Evolutionary conservation across 2,797 vertebrate species (phyloP).

Genomic region (Tarsius wallacei): DNA sequence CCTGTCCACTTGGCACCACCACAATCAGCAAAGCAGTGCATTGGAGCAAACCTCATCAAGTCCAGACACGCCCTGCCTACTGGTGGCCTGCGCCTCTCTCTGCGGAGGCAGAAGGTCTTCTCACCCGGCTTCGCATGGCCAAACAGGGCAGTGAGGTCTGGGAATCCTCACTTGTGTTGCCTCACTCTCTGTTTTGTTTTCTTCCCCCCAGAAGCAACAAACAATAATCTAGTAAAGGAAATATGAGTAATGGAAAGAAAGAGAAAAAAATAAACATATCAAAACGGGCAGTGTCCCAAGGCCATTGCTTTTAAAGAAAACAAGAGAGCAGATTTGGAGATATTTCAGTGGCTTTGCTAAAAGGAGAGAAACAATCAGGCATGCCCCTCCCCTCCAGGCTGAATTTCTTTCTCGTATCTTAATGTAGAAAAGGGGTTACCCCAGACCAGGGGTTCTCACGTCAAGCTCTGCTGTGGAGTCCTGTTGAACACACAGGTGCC

Average conservation of each 20-base stretch:
- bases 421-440: not conserved
- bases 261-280: constrained; percentile 81
- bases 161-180: not conserved
- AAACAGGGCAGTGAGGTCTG: not conserved
- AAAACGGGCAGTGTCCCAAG: constrained; percentile 69
- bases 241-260: constrained; percentile 84
- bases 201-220: constrained; percentile 59
- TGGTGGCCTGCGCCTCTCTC: not conserved
- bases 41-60: not conserved
- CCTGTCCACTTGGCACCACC: not conserved
- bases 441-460: not conserved
- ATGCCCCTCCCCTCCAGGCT: not conserved
- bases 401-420: constrained; percentile 40
- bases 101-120: not conserved
- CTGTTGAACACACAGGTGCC: not conserved
- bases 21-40: constrained; percentile 5
- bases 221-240: constrained; percentile 79
- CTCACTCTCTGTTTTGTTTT: constrained; percentile 60
- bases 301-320: constrained; percentile 79
- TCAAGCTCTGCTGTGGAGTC: not conserved
- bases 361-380: constrained; percentile 67
- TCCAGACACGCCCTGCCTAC: not conserved
- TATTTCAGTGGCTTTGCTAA: constrained; percentile 62
- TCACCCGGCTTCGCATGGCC: not conserved
- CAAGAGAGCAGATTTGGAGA: constrained; percentile 73